phyloP scores from a whole-genome alignment of 1,140 invertebrate species.

The Phortica variegata region DNA sequence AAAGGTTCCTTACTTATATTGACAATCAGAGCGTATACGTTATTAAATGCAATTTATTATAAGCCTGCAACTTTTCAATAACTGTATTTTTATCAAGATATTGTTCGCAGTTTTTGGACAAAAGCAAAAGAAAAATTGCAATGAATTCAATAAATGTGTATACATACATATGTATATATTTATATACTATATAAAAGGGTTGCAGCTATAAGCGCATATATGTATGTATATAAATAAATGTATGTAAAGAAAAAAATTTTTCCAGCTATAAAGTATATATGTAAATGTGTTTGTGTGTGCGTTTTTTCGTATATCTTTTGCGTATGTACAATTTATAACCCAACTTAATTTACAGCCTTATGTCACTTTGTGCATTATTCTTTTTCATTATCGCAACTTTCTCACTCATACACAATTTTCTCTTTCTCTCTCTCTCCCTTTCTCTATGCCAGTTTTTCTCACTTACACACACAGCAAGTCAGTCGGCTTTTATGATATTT shows the following conservation, averaged over 20 bases:
- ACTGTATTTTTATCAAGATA: too few relatives aligned
- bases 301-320: too few relatives aligned
- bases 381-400: slow-evolving; percentile 48
- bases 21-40: too few relatives aligned
- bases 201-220: slow-evolving; percentile 10
- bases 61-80: too few relatives aligned
- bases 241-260: slow-evolving; percentile 12
- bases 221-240: slow-evolving; percentile 6
- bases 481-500: slow-evolving; percentile 1
- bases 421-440: background rate
- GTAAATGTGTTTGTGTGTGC: too few relatives aligned
- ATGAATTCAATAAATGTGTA: slow-evolving; percentile 27
- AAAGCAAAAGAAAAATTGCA: slow-evolving; percentile 27
- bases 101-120: too few relatives aligned
- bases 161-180: slow-evolving; percentile 5
- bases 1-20: too few relatives aligned
- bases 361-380: slow-evolving; percentile 53
- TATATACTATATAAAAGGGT: background rate
- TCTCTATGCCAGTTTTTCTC: background rate
- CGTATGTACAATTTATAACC: too few relatives aligned
- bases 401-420: slow-evolving; percentile 1
- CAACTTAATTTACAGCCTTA: slow-evolving; percentile 51
- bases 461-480: slow-evolving; percentile 4
- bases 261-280: slow-evolving; percentile 13
- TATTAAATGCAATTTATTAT: too few relatives aligned